Base-by-base conservation (phyloP, 2,113 vertebrate genomes). In the Notothenia rossii region DNA sequence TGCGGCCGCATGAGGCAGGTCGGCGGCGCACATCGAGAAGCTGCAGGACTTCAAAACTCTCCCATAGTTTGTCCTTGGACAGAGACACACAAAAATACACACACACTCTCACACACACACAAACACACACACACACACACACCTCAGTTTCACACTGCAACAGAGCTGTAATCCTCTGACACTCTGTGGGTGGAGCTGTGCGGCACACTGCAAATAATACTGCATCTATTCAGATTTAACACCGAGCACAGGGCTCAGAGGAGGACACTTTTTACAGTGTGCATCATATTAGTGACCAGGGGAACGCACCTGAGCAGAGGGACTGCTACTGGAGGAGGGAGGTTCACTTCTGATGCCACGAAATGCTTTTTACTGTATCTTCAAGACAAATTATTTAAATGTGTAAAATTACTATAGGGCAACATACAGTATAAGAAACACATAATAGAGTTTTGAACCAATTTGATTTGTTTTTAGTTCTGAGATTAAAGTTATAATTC, bases 101-200 rank as follows among this genome's bases (percentile, higher is more conserved):
- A 8, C 36, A 48, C 51, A 3, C 25, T n/a, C n/a, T n/a, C 7
- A 40, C 36, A 40, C 7, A 1, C 36, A 40, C 36, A 40, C 36
- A 50, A n/a, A 29, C 36, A 40, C 36, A 1, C 36, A 40, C 7
- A 40, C 36, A 40, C 7, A 1, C 36, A 40, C 36, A 40, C 36
- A 50, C 51, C 64, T 61, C 72, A 45, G 51, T 25, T 29, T 48
- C 63, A 55, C 0, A 61, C 29, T 67, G 33, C 59, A 79, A 63
- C 53, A 67, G 46, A 17, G 51, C 71, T 50, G 51, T 88, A 91
- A 92, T 88, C 89, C 84, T 22, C 82, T 9, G 77, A 68, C 77
- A 58, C 53, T 40, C 20, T 29, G 87, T 86, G 90, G 94, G 94
- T 36, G 94, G 93, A 87, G 91, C 88, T 49, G 45, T 3, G 67